phyloP scores from a whole-genome alignment of 1,140 invertebrate species.

The Bilobella aurantiaca region DNA sequence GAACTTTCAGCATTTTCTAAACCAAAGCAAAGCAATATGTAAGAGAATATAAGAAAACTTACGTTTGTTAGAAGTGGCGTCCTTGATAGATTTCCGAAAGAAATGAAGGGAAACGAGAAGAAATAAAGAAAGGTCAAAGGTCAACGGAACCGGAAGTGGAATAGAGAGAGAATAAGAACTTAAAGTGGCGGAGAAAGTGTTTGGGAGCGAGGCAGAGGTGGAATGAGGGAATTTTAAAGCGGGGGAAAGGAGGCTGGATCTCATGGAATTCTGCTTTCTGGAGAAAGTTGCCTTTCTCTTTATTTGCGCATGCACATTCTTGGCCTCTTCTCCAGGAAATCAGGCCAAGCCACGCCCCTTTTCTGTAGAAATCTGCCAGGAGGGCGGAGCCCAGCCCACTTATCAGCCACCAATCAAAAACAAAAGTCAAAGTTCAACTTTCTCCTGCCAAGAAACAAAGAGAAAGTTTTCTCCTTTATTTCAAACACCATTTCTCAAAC shows the following conservation, averaged over 20 bases:
- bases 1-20: no score
- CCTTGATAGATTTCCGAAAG: no score
- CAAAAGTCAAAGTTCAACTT: conserved; percentile 9
- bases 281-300: not conserved
- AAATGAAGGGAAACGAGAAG: not conserved
- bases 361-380: not conserved
- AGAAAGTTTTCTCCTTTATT: not conserved
- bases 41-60: not conserved
- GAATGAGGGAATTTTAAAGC: not conserved
- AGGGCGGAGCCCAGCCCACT: conserved; percentile 9
- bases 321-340: no score
- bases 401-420: conserved; percentile 18
- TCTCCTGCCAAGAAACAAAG: not conserved
- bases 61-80: not conserved
- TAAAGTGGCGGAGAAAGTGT: not conserved
- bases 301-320: no score
- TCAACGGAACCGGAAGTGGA: not conserved
- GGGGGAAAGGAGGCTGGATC: not conserved
- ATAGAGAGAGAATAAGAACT: not conserved
- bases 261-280: not conserved
- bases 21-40: no score
- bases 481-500: no score
- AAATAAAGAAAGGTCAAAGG: not conserved
- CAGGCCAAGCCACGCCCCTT: no score
- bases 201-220: not conserved